phyloP scores from a whole-genome alignment of 2,113 vertebrate genomes.

The Delphinus delphis region DNA sequence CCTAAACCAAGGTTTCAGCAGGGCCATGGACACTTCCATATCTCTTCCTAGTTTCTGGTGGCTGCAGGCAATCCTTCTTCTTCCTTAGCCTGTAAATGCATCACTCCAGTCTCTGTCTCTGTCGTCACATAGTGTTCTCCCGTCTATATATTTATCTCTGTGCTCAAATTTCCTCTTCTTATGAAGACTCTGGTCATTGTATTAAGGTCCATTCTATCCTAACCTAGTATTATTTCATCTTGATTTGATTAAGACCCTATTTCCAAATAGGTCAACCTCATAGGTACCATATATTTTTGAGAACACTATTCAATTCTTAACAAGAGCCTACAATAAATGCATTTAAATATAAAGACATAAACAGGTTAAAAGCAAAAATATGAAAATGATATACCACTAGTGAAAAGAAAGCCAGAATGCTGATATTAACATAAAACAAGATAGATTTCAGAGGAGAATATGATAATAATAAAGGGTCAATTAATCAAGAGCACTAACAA shows the following conservation, averaged over 20 bases:
- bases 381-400: background rate
- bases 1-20: background rate
- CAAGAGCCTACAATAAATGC: background rate
- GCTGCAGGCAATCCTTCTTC: no score
- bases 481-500: background rate
- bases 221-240: background rate
- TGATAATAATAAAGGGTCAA: background rate
- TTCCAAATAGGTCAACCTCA: background rate
- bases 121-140: background rate
- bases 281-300: background rate
- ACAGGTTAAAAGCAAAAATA: background rate
- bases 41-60: background rate
- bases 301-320: background rate
- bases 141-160: background rate
- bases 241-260: background rate
- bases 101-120: background rate
- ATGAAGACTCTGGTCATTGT: background rate
- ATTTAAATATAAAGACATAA: background rate
- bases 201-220: background rate
- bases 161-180: background rate
- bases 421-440: background rate
- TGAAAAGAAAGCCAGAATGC: background rate
- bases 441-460: background rate
- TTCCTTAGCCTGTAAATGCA: background rate
- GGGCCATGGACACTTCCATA: no score